These are phyloP conservation scores for Conger conger DNA, from an alignment of 2,113 vertebrate genomes.

Conservation along the genomic window DNA sequence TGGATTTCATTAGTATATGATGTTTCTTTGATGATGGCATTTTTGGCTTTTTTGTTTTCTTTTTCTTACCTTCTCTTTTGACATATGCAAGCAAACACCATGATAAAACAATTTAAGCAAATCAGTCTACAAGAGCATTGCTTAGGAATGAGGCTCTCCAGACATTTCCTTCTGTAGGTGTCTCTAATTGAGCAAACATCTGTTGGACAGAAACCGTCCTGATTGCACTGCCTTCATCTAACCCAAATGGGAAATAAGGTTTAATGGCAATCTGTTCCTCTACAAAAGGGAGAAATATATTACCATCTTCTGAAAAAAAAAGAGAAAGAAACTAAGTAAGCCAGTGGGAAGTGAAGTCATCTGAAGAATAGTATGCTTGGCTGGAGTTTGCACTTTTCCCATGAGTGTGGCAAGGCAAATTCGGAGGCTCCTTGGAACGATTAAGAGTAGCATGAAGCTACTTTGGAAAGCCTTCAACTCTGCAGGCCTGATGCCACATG, in stretches of 20 bases:
- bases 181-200: slow-evolving; percentile 30
- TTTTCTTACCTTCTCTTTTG: background rate
- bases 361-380: slow-evolving; percentile 21
- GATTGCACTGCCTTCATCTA: slow-evolving; percentile 22
- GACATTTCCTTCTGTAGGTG: slow-evolving; percentile 28
- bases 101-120: slow-evolving; percentile 27
- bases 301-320: background rate
- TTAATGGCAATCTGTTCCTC: slow-evolving; percentile 27
- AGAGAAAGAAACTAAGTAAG: background rate
- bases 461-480: slow-evolving; percentile 23
- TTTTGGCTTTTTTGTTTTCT: background rate
- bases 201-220: slow-evolving; percentile 18
- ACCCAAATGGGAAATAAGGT: slow-evolving; percentile 28
- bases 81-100: slow-evolving; percentile 15
- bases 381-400: slow-evolving; percentile 7
- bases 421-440: slow-evolving; percentile 28
- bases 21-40: background rate
- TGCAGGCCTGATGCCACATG: slow-evolving; percentile 29
- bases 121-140: slow-evolving; percentile 11
- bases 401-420: slow-evolving; percentile 9
- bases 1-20: background rate
- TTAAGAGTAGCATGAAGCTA: slow-evolving; percentile 27
- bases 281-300: slow-evolving; percentile 13
- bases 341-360: slow-evolving; percentile 18
- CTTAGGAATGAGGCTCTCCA: slow-evolving; percentile 19